Conservation (phyloP, 2,888 invertebrate species). For the Ctena decussata region DNA sequence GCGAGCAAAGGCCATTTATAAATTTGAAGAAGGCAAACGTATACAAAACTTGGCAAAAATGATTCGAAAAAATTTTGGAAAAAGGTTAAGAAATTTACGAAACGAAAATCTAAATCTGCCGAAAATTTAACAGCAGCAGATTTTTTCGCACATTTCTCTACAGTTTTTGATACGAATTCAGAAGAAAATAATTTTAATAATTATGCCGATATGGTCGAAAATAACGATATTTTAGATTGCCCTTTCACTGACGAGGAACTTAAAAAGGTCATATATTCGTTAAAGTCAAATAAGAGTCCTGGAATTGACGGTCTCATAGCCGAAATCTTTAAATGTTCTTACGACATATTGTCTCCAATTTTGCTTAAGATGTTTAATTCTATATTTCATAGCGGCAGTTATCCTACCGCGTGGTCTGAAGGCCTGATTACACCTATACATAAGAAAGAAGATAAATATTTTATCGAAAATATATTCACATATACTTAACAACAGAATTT, state of each 20-base stretch:
- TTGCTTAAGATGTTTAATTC: neutral
- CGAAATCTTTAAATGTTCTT: slow-evolving; percentile 1
- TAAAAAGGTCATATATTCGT: neutral
- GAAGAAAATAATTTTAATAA: neutral
- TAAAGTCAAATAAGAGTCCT: neutral
- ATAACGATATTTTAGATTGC: neutral
- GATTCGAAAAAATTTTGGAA: neutral
- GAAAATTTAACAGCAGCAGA: neutral
- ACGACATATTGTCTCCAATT: neutral
- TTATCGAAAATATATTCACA: slow-evolving; percentile 1
- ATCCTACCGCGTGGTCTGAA: neutral
- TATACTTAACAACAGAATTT: neutral
- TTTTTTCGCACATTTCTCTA: neutral
- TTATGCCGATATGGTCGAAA: neutral
- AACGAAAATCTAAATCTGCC: neutral
- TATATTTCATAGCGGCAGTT: neutral
- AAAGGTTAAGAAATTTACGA: neutral
- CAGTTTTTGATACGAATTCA: neutral
- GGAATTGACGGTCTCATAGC: neutral
- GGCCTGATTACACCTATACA: neutral
- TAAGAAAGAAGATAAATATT: neutral
- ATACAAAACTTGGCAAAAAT: neutral
- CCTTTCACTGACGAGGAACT: neutral
- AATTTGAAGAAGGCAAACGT: neutral
- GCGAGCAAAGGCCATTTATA: neutral